Evolutionary conservation across 2,113 vertebrate species (phyloP), one percentile per base, ranked within the genome.

Genomic region (Bucco capensis): DNA sequence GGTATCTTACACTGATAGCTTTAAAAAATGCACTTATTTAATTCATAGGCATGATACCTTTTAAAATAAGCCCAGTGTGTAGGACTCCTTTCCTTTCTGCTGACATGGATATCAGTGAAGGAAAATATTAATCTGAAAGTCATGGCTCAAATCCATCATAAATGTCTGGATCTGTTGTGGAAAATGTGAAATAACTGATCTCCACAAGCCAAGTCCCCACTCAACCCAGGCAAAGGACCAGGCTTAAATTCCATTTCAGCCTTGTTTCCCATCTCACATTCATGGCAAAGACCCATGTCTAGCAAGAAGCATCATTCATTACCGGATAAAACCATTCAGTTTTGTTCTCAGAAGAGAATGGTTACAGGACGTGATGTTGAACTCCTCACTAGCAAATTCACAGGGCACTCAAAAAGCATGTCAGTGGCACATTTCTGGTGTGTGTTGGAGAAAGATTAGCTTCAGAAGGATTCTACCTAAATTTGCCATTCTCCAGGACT

Each of bases 1-100:
- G 44, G 44, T 40, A 73, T 18, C n/a, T n/a, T 64, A 54, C 31
- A 62, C 14, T 9, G 27, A 77, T 38, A 66, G 25, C 31, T 83
- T 88, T 16, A 31, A 88, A 65, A 92, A 71, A 38, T 46, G 5
- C 28, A 69, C 24, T 51, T 88, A 30, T n/a, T 94, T 86, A 72
- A 75, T 76, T 93, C 84, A 79, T 37, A 79, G 35, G 37, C 84
- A 76, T 44, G 10, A 64, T 75, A 15, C 38, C 16, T 58, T 38
- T 80, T 79, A 73, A 94, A 94, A 94, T 89, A 91, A 86, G 7
- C 38, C 24, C 30, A 62, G 31, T 38, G 35, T 65, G 74, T 42
- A 93, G 38, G 54, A 69, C 69, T 92, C 42, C 71, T 90, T 73
- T 95, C 46, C 42, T 82, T 91, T 70, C 54, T 87, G 28, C 58